phyloP scores from a whole-genome alignment of 2,888 invertebrate species.

The Amiota communis region DNA sequence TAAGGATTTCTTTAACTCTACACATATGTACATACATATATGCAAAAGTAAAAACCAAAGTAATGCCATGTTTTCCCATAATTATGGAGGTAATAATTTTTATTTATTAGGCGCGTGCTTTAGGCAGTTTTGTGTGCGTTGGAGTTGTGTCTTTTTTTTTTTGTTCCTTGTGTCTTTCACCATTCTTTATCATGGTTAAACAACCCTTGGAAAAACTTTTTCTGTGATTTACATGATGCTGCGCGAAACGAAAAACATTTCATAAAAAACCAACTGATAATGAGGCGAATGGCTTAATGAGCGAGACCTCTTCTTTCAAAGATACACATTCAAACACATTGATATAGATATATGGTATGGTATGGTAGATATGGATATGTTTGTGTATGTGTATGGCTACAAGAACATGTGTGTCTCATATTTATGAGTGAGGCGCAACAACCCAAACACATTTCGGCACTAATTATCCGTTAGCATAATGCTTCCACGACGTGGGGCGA shows the following conservation, averaged over 20 bases:
- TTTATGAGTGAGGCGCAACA: constrained; percentile 61
- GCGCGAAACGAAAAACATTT: constrained; percentile 6
- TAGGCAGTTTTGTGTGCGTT: constrained; percentile 50
- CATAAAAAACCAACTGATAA: constrained; percentile 52
- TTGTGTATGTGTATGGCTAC: background rate
- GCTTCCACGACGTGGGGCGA: constrained; percentile 27
- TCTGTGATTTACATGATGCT: constrained; percentile 58
- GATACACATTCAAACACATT: constrained; percentile 35
- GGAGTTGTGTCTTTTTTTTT: constrained; percentile 29
- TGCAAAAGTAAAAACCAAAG: constrained; percentile 55
- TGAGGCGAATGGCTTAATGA: constrained; percentile 60
- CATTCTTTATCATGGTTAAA: constrained; percentile 9
- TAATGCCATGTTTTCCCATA: constrained; percentile 65
- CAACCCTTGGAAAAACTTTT: constrained; percentile 35
- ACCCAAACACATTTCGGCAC: constrained; percentile 28
- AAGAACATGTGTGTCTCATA: constrained; percentile 69
- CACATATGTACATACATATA: constrained; percentile 35
- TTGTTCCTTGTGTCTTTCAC: constrained; percentile 34
- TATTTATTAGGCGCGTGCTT: constrained; percentile 69
- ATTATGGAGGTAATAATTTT: constrained; percentile 70
- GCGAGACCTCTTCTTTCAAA: constrained; percentile 36
- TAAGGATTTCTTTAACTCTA: constrained; percentile 30
- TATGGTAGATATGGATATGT: too few relatives aligned
- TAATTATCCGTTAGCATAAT: constrained; percentile 30
- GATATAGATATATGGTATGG: constrained; percentile 35